Conservation (phyloP, 2,888 invertebrate genomes). For the Pycnomerus fuliginosus region DNA sequence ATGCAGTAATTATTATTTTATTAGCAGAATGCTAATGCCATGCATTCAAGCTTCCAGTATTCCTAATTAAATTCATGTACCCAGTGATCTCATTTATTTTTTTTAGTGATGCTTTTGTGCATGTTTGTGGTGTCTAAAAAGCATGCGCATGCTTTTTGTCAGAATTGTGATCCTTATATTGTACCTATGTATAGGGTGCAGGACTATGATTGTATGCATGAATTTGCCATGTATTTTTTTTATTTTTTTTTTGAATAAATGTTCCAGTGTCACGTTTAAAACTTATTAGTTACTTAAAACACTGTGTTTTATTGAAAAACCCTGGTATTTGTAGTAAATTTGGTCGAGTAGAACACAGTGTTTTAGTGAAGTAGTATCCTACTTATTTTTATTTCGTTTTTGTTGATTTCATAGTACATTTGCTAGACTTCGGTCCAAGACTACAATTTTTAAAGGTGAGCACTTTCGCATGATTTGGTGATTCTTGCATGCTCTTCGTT, state of each 20-base stretch:
- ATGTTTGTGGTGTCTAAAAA: constrained; percentile 13
- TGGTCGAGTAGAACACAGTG: constrained; percentile 29
- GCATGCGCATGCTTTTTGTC: constrained; percentile 23
- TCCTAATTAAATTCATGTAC: constrained; percentile 21
- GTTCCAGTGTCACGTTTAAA: constrained; percentile 5
- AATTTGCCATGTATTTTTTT: constrained; percentile 11
- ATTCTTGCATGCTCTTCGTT: constrained; percentile 1
- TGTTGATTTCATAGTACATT: constrained; percentile 50
- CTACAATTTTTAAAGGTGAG: constrained; percentile 49
- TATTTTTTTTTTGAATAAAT: constrained; percentile 10
- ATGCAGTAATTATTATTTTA: constrained; percentile 25
- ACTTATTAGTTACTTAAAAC: constrained; percentile 18
- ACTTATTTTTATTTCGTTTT: constrained; percentile 36
- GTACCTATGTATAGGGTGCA: constrained; percentile 18
- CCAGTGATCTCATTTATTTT: constrained; percentile 25
- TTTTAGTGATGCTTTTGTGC: constrained; percentile 13
- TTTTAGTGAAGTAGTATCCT: constrained; percentile 25
- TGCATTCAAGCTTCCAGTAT: constrained; percentile 19
- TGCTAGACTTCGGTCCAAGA: constrained; percentile 46
- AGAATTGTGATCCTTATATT: neutral
- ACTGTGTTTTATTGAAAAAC: constrained; percentile 30
- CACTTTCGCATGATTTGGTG: constrained; percentile 36
- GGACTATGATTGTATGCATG: constrained; percentile 23
- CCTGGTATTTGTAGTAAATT: constrained; percentile 9
- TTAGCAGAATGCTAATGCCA: constrained; percentile 21